phyloP scores from a whole-genome alignment of 2,888 invertebrate species.

The Chrysolina haemoptera region DNA sequence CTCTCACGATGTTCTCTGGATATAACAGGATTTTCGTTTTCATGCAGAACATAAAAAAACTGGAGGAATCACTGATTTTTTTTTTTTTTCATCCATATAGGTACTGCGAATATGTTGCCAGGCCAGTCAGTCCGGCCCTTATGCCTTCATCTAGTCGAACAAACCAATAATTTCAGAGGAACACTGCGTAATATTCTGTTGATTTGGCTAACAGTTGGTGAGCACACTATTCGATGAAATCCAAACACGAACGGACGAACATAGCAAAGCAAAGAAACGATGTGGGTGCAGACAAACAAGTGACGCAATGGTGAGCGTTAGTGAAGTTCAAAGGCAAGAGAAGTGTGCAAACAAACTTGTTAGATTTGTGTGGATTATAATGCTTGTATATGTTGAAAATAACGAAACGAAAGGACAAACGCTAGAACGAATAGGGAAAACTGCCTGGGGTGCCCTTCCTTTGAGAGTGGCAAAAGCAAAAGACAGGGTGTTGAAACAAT shows the following conservation, averaged over 20 bases:
- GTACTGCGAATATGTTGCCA: no score
- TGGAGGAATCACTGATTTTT: no score
- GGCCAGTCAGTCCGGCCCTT: no score
- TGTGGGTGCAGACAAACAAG: conserved; percentile 33
- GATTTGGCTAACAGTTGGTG: background rate
- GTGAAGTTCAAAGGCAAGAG: conserved; percentile 26
- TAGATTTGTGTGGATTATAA: background rate
- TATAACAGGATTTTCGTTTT: no score
- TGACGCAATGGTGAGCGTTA: conserved; percentile 1
- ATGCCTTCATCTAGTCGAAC: no score
- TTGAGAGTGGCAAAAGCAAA: background rate
- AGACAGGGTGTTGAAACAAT: background rate
- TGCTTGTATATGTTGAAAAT: background rate
- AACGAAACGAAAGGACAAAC: background rate
- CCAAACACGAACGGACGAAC: conserved; percentile 30
- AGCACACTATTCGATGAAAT: conserved; percentile 24
- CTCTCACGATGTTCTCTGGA: no score
- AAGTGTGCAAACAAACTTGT: conserved; percentile 24
- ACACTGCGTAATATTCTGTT: no score
- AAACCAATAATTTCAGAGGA: no score
- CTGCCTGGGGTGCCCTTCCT: background rate
- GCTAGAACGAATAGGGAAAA: background rate
- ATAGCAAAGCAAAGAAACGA: conserved; percentile 3
- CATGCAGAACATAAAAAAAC: no score
- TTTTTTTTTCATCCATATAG: no score